Conservation (phyloP, 2,797 vertebrate genomes). For the Notoglanidium macrostoma region DNA sequence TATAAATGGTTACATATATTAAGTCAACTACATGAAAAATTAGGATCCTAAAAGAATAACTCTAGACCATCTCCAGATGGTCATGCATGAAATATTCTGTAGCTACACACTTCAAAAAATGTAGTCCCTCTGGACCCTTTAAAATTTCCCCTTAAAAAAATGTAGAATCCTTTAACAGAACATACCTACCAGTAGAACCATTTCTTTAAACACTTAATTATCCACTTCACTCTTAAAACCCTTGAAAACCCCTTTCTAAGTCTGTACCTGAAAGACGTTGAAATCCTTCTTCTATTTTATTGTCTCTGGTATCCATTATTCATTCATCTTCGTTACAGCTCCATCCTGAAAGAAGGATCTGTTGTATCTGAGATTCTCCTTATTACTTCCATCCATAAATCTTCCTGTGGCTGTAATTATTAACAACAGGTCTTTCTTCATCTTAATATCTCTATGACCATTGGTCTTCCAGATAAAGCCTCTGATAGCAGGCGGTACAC, state of each 20-base stretch:
- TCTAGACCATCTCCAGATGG: neutral
- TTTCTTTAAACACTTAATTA: neutral
- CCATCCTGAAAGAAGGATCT: conserved; percentile 18
- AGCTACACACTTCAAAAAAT: neutral
- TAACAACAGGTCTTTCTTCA: conserved; percentile 87
- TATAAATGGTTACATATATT: neutral
- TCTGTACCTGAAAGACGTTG: conserved; percentile 9
- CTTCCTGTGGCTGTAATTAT: conserved; percentile 83
- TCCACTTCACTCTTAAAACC: neutral
- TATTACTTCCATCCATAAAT: conserved; percentile 65
- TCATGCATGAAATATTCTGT: neutral
- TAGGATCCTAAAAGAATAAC: neutral
- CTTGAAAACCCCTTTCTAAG: neutral
- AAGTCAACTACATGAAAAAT: neutral
- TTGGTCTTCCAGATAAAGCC: conserved; percentile 78
- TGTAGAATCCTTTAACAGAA: neutral
- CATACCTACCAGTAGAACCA: neutral
- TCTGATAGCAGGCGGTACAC: conserved; percentile 45
- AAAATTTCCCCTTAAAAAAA: neutral
- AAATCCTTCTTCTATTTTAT: conserved; percentile 8
- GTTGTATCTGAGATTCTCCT: conserved; percentile 55
- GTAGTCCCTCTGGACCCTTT: neutral
- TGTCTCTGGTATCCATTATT: neutral
- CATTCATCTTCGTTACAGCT: conserved; percentile 28
- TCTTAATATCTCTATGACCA: conserved; percentile 87